Evolutionary conservation across 2,797 vertebrate genomes (phyloP).

Genomic region (Amblyopsis hoosieri): DNA sequence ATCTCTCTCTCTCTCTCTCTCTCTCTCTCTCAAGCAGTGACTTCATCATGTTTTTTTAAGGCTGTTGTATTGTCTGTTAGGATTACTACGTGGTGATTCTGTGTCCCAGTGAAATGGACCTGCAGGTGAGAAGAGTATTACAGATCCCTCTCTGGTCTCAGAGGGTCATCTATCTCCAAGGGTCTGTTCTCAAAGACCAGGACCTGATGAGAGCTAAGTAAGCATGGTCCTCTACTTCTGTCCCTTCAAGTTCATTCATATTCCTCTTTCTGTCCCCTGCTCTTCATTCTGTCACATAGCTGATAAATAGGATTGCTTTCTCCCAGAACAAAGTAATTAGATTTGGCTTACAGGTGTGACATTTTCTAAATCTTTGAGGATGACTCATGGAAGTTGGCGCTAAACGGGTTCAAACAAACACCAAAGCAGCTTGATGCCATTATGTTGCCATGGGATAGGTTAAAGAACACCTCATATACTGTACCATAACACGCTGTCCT

Average conservation of each 20-base stretch:
- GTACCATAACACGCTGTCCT: background rate
- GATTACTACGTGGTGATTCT: conserved; percentile 97
- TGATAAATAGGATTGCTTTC: conserved; percentile 14
- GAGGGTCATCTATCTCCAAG: conserved; percentile 94
- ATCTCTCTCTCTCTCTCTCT: background rate
- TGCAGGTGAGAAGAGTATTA: conserved; percentile 90
- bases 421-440: no score
- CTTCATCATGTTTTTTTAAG: background rate
- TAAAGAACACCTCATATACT: background rate
- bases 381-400: conserved; percentile 4
- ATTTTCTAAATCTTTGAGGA: conserved; percentile 1
- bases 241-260: no score
- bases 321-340: conserved; percentile 7
- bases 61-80: conserved; percentile 66
- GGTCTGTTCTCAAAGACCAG: conserved; percentile 95
- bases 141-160: conserved; percentile 97
- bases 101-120: conserved; percentile 93
- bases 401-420: conserved; percentile 15
- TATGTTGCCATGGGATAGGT: background rate
- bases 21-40: background rate
- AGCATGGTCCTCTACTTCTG: conserved; percentile 46
- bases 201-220: conserved; percentile 95
- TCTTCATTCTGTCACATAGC: conserved; percentile 9
- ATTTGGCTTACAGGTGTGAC: conserved; percentile 19
- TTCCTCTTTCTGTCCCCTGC: conserved; percentile 10